Evolutionary conservation across 2,797 vertebrate genomes (phyloP), one percentile per base, ranked within the genome.

Genomic region (Epinephelus awoara): DNA sequence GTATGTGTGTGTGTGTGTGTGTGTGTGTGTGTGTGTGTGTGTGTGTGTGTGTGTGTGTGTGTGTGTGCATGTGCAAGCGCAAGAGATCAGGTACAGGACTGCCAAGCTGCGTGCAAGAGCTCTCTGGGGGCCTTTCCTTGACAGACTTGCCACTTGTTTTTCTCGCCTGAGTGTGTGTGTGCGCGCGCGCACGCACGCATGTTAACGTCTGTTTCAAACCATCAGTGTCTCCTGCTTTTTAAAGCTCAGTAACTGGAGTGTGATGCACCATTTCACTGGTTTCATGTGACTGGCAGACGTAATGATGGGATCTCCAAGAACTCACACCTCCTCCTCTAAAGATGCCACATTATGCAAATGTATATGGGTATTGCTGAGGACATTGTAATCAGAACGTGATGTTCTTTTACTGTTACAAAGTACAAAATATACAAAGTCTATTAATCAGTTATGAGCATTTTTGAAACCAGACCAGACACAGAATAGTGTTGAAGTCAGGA

Each of bases 141-240:
- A 90, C 85, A 91, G 79, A 80, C 72, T 82, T 83, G 81, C 75
- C 44, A 67, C 81, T 86, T 83, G 82, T 91, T 89, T 90, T 81
- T 78, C 83, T 74, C 50, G 19, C 29, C 42, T 69, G 38, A 59
- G 46, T 66, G 50, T 40, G n/a, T 42, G 11, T 40, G 52, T 67
- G 61, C 56, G 62, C n/a, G n/a, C n/a, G n/a, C n/a, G n/a, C n/a
- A n/a, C n/a, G n/a, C n/a, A n/a, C n/a, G 15, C 49, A 40, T 61
- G 10, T 47, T 57, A 52, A 68, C 19, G 27, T 77, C 61, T 27
- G 68, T 67, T 85, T 82, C 38, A 63, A 76, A 80, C 64, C 65
- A 57, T 25, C 29, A 5, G 11, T 49, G 56, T 72, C 64, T 84
- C 38, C n/a, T 78, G 55, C 42, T 64, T 64, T 83, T 78, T 72